Conservation (phyloP, 2,888 invertebrate species). For the Epirrita christyi region DNA sequence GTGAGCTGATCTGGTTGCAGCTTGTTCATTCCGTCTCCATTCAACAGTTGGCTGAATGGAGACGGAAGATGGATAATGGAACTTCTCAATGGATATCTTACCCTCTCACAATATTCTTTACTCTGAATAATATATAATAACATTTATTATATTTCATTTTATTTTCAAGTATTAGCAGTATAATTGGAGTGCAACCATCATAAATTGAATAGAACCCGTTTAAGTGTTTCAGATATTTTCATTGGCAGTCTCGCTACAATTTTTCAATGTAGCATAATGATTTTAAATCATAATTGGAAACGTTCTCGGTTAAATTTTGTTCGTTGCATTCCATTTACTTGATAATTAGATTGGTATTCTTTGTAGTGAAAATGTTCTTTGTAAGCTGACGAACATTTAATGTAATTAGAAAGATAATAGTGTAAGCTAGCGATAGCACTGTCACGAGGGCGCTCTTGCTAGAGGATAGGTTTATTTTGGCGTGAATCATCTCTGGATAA, state of each 20-base stretch:
- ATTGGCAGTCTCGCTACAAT: constrained; percentile 14
- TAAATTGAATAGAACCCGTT: constrained; percentile 7
- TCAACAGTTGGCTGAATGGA: too few relatives aligned
- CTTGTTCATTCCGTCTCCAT: too few relatives aligned
- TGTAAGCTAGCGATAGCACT: neutral
- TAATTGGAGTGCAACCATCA: neutral
- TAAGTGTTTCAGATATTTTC: constrained; percentile 20
- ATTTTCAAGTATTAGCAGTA: neutral
- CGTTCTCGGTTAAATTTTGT: constrained; percentile 9
- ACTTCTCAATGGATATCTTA: too few relatives aligned
- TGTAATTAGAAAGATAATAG: neutral
- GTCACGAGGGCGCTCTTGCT: too few relatives aligned
- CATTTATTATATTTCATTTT: too few relatives aligned
- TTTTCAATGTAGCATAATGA: constrained; percentile 21
- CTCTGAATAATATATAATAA: too few relatives aligned
- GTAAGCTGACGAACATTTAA: neutral
- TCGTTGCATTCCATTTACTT: constrained; percentile 16
- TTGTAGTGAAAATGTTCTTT: constrained; percentile 4
- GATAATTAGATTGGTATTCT: constrained; percentile 1
- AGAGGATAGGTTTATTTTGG: too few relatives aligned
- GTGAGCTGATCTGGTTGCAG: too few relatives aligned
- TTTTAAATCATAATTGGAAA: constrained; percentile 35
- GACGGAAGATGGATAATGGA: too few relatives aligned
- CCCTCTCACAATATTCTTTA: too few relatives aligned
- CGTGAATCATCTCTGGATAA: too few relatives aligned